Base-by-base conservation (phyloP, 2,113 vertebrate genomes). In the Lepisosteus oculatus region DNA sequence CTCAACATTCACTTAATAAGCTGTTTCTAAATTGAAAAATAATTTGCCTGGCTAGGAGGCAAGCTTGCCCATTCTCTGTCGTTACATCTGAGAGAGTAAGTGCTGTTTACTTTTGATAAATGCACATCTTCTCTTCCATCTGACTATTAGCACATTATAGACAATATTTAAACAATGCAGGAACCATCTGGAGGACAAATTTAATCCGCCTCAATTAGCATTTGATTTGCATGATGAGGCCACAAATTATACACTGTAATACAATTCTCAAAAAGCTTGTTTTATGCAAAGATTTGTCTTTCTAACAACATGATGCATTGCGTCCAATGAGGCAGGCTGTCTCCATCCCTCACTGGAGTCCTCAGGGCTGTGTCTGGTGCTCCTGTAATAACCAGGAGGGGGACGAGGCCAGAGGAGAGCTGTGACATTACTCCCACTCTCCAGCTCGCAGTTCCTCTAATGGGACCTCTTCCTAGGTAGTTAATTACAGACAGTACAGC, bases 151-250 rank as follows among this genome's bases (percentile, higher is more conserved):
- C 68, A 69, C 79, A 71, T 79, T 71, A 72, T 73, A 74, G 72
- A 72, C 75, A 77, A 75, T 66, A 76, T 82, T 82, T 71, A 73
- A 76, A 67, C 73, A 66, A 66, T 74, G 74, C 75, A 69, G 75
- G 70, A 85, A 81, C 78, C 82, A 85, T 82, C 84, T 85, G 82
- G 77, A 76, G 84, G 72, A 70, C 43, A 77, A 79, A 81, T 80
- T 61, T 70, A 81, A 81, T 84, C 73, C 64, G 73, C 78, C 71
- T 70, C 74, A 82, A 84, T 85, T 82, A 85, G 78, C 84, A 81
- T 85, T 15, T 66, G 3, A 78, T 85, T 81, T 78, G 68, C 80
- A 84, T 14, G 66, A 84, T 84, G 79, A 82, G 71, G 69, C 68
- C 42, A 43, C 13, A 66, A 56, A 68, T 84, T 81, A 81, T 80